These are phyloP conservation scores for Drosophila austrosaltans DNA, from an alignment of 2,888 invertebrate species.

Conservation along the genomic window DNA sequence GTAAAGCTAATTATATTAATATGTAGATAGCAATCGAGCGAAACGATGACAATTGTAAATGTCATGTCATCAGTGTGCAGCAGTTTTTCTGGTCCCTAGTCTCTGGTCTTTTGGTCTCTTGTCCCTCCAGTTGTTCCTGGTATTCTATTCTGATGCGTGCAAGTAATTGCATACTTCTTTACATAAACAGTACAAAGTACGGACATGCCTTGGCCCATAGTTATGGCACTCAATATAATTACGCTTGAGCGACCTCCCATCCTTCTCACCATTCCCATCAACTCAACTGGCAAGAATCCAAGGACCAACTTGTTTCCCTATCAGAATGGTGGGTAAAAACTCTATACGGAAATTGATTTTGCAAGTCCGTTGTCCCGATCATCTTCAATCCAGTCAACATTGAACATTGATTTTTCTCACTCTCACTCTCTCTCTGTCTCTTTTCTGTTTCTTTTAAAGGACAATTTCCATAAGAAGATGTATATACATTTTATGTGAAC, in stretches of 20 bases:
- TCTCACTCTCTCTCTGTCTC: too few relatives aligned
- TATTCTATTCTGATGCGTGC: constrained; percentile 44
- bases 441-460: too few relatives aligned
- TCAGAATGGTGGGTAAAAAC: constrained; percentile 38
- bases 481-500: too few relatives aligned
- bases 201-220: constrained; percentile 23
- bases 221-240: constrained; percentile 67
- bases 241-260: constrained; percentile 25
- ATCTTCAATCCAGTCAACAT: constrained; percentile 38
- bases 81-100: constrained; percentile 35
- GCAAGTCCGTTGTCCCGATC: constrained; percentile 63
- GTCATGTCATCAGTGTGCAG: constrained; percentile 43
- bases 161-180: constrained; percentile 64
- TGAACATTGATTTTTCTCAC: constrained; percentile 42
- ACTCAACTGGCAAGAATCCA: background rate
- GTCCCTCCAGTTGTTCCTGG: background rate
- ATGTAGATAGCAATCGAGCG: constrained; percentile 58
- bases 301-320: too few relatives aligned
- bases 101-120: too few relatives aligned
- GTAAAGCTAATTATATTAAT: constrained; percentile 68
- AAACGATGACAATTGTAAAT: constrained; percentile 49
- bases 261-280: background rate
- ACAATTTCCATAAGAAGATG: too few relatives aligned
- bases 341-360: constrained; percentile 71
- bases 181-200: constrained; percentile 17